phyloP scores from a whole-genome alignment of 1,140 invertebrate genomes.

The Nomia melanderi region DNA sequence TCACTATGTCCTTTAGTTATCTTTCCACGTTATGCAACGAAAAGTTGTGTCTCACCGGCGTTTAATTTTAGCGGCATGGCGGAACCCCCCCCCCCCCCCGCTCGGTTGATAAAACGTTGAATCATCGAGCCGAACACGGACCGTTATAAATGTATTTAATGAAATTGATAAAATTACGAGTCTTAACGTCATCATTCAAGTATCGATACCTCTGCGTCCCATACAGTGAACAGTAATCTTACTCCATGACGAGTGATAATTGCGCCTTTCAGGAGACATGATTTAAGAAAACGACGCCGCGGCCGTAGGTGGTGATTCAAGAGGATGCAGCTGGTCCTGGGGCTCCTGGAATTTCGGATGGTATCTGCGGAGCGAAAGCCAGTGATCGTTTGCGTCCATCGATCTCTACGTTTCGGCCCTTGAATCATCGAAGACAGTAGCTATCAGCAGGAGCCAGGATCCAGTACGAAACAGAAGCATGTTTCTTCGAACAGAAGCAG shows the following conservation, averaged over 20 bases:
- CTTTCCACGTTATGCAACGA: neutral
- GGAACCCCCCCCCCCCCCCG: too few species aligned
- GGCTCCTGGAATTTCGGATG: conserved; percentile 49
- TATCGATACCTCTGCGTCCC: too few species aligned
- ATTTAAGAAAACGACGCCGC: conserved; percentile 57
- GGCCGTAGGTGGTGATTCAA: conserved; percentile 50
- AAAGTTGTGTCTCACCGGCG: neutral
- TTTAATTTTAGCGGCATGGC: neutral
- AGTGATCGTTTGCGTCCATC: conserved; percentile 28
- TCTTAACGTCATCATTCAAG: neutral
- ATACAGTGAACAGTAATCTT: neutral
- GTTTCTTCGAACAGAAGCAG: conserved; percentile 8
- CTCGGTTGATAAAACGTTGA: neutral
- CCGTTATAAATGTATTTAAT: conserved; percentile 17
- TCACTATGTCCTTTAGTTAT: neutral
- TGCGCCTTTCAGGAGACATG: conserved; percentile 27
- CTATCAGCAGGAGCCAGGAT: conserved; percentile 41
- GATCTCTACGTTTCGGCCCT: conserved; percentile 38
- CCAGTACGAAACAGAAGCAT: conserved; percentile 36
- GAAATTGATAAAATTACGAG: conserved; percentile 20
- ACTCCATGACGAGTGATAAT: conserved; percentile 20
- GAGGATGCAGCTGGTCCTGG: conserved; percentile 27
- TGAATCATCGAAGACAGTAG: conserved; percentile 50
- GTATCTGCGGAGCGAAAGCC: neutral
- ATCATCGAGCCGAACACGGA: neutral